A percentile compares a stretch with the other conserved stretches of the same genome.
Evolutionary conservation across 1,140 invertebrate genomes (phyloP).

Genomic region (Hermatobates lingyangjiaoensis): DNA sequence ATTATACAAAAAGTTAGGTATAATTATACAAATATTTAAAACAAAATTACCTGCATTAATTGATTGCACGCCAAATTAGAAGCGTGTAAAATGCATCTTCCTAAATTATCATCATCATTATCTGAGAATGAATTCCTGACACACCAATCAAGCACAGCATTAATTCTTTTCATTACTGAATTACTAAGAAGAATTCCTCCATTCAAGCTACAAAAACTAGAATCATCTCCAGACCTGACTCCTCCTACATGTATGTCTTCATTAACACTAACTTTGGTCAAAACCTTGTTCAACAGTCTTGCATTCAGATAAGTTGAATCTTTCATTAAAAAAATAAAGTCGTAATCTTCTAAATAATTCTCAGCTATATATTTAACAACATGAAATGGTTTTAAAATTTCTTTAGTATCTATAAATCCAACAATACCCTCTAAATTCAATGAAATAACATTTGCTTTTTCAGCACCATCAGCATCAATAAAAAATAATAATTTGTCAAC

Average conservation of each 20-base stretch:
- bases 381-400: constrained; percentile 57
- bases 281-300: constrained; percentile 41
- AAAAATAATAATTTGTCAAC: constrained; percentile 59
- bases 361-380: constrained; percentile 75
- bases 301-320: constrained; percentile 66
- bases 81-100: constrained; percentile 55
- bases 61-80: constrained; percentile 37
- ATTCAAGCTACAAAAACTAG: constrained; percentile 44
- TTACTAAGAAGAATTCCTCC: constrained; percentile 56
- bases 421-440: constrained; percentile 46
- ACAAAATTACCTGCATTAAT: constrained; percentile 15
- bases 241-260: constrained; percentile 58
- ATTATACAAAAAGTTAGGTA: too few species aligned
- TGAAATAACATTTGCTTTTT: constrained; percentile 38
- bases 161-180: constrained; percentile 49
- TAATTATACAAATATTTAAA: constrained; percentile 13
- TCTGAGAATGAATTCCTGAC: constrained; percentile 59
- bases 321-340: constrained; percentile 73
- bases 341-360: constrained; percentile 70
- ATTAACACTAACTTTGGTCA: constrained; percentile 59
- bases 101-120: constrained; percentile 61
- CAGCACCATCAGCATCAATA: constrained; percentile 45
- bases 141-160: constrained; percentile 62
- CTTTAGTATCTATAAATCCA: constrained; percentile 56
- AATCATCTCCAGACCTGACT: constrained; percentile 20